Evolutionary conservation across 2,888 invertebrate species (phyloP).

Genomic region (Halictus quadricinctus): DNA sequence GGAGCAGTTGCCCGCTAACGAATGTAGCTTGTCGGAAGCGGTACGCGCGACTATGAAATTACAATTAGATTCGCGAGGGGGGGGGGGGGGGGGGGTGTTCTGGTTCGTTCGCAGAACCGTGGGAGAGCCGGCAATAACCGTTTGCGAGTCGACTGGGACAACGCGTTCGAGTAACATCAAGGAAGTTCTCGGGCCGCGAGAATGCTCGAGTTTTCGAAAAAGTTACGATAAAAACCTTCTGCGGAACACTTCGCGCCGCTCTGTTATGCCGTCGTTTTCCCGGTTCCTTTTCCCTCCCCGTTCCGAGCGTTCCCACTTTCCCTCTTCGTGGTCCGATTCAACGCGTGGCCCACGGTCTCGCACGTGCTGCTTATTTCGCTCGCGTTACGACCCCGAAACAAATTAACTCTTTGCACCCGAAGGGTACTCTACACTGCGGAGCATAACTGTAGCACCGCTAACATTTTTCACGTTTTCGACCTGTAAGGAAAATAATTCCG

Average conservation of each 20-base stretch:
- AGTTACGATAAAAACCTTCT: constrained; percentile 47
- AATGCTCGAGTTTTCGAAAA: constrained; percentile 45
- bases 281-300: neutral
- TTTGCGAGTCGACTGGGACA: constrained; percentile 48
- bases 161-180: constrained; percentile 55
- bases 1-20: neutral
- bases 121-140: constrained; percentile 56
- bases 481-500: too few species aligned
- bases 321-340: neutral
- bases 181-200: constrained; percentile 46
- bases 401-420: constrained; percentile 40
- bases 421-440: neutral
- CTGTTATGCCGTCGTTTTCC: constrained; percentile 38
- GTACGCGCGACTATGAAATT: constrained; percentile 25
- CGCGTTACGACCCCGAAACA: constrained; percentile 46
- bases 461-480: too few species aligned
- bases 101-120: neutral
- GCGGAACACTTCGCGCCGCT: constrained; percentile 33
- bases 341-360: constrained; percentile 13
- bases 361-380: constrained; percentile 44
- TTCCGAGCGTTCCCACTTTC: neutral
- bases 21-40: neutral
- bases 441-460: too few species aligned
- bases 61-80: constrained; percentile 35
- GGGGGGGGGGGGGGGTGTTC: constrained; percentile 2